Conservation (phyloP, 2,888 invertebrate genomes). For the Empis livida region DNA sequence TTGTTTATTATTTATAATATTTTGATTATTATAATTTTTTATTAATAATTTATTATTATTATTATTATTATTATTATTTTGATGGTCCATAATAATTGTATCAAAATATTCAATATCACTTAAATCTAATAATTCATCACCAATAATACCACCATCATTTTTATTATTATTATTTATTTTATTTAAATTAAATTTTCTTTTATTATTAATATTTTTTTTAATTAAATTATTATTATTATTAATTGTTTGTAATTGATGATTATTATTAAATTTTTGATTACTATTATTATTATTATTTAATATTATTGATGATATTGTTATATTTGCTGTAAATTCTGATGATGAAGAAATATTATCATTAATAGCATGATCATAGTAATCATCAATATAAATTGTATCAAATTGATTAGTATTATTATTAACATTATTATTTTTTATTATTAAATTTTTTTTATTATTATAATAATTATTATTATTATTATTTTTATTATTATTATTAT, state of each 20-base stretch:
- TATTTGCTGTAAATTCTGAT: too few relatives aligned
- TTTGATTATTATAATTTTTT: not conserved
- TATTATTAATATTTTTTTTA: not conserved
- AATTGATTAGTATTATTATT: too few relatives aligned
- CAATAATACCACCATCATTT: not conserved
- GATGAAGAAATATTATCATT: too few relatives aligned
- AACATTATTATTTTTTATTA: too few relatives aligned
- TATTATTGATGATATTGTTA: too few relatives aligned
- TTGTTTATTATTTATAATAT: too few relatives aligned
- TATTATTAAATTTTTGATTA: too few relatives aligned
- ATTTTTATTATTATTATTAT: conserved; percentile 7
- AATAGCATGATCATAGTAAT: too few relatives aligned
- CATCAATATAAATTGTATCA: too few relatives aligned
- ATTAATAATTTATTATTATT: not conserved
- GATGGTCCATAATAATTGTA: conserved; percentile 8
- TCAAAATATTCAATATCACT: conserved; percentile 9
- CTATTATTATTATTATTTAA: too few relatives aligned
- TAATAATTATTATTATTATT: conserved; percentile 14
- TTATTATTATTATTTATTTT: not conserved
- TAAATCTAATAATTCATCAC: too few relatives aligned
- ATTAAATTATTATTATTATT: conserved; percentile 3
- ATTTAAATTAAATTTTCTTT: not conserved
- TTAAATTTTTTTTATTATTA: conserved; percentile 8
- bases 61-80: not conserved
- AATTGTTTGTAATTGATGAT: conserved; percentile 18